Evolutionary conservation across 2,113 vertebrate species (phyloP).

Genomic region (Fukomys damarensis): DNA sequence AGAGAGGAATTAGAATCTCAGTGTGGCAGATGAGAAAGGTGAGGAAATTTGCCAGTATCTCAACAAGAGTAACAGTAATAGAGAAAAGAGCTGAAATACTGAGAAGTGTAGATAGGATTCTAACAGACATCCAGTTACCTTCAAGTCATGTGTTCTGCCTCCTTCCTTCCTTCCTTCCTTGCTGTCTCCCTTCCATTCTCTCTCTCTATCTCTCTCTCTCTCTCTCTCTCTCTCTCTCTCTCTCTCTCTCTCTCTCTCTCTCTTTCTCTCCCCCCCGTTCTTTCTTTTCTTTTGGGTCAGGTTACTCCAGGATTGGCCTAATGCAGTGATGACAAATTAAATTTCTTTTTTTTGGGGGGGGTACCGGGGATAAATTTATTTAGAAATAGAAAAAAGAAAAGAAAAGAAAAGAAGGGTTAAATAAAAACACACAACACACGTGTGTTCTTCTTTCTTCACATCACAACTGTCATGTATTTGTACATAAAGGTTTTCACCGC

Average conservation of each 20-base stretch:
- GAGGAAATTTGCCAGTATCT: background rate
- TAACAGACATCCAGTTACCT: background rate
- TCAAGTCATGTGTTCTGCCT: background rate
- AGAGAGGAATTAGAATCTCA: background rate
- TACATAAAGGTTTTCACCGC: background rate
- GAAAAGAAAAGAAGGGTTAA: background rate
- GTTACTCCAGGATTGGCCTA: background rate
- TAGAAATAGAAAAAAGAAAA: background rate
- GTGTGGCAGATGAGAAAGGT: background rate
- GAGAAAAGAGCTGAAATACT: background rate
- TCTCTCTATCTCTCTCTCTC: no score
- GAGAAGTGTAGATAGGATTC: background rate
- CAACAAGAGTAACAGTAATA: background rate
- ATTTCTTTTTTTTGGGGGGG: no score
- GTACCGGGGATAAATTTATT: no score
- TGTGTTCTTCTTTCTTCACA: background rate
- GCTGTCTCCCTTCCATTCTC: no score
- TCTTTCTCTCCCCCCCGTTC: no score
- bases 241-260: no score
- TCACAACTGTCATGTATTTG: background rate
- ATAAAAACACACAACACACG: background rate
- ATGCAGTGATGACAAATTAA: background rate
- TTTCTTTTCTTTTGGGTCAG: background rate
- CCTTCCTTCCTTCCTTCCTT: background rate
- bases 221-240: no score